Base-by-base conservation (phyloP, 2,113 vertebrate species). In the Megaleporinus macrocephalus region DNA sequence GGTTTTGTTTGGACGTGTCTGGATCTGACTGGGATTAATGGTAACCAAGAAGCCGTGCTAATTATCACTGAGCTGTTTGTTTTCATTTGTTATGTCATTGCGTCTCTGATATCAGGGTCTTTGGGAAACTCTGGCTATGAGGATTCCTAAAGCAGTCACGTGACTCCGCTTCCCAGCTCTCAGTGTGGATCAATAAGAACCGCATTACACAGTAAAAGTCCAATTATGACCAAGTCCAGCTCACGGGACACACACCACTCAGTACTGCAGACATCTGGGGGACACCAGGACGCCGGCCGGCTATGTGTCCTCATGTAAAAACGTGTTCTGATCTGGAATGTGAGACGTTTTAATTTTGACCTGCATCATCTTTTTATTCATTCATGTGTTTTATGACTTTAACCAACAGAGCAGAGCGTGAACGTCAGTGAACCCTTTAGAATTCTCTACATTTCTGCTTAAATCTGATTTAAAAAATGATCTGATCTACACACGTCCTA, bases 81-180 rank as follows among this genome's bases (percentile, higher is more conserved):
- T 68, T 12, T 5, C 24, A 9, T 33, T 18, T n/a, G 1, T 36
- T 9, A 22, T 24, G 10, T 22, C 18, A 9, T 29, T 20, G 18
- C 1, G 2, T 0, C 2, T n/a, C 0, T 26, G 30, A 14, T 59
- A 18, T 22, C 47, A 15, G 51, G 14, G 22, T 55, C 49, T 20
- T 36, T 11, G 9, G 73, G 47, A 59, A 33, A 33, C 16, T 11
- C 26, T 30, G 73, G 41, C 26, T 24, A 49, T 26, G 16, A 78
- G 77, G 73, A 74, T 80, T 88, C 33, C 85, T 86, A 85, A 73
- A 84, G 14, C 62, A 73, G 69, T 92, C 90, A 91, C 88, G 85
- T 93, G 90, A 91, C 78, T 22, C 51, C 26, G 68, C 53, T 78
- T 86, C 82, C 79, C 47, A 41, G 30, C 84, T 75, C 77, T 79